Percentiles rank a stretch among this genome's conserved stretches.
phyloP scores from a whole-genome alignment of 2,113 vertebrate genomes.

The Hoplias malabaricus region DNA sequence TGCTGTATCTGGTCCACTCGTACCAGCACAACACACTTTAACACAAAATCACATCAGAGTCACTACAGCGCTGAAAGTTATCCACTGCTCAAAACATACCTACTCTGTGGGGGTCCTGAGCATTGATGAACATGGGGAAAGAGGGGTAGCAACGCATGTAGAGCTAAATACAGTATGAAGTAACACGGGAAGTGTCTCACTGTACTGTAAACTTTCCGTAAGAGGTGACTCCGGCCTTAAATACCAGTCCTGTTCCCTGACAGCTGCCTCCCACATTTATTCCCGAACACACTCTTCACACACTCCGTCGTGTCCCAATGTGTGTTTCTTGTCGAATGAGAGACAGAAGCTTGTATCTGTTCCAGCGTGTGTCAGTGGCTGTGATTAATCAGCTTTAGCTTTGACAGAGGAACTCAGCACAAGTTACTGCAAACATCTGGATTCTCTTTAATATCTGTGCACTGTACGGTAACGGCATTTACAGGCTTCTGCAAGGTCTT shows the following conservation, averaged over 20 bases:
- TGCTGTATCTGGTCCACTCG: no score
- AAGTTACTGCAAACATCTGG: constrained; percentile 12
- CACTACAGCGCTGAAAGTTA: no score
- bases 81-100: no score
- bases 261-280: neutral
- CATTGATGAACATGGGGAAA: no score
- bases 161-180: no score
- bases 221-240: neutral
- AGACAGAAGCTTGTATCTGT: constrained; percentile 2
- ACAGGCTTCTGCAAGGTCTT: neutral
- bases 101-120: no score
- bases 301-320: neutral
- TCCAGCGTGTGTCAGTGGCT: neutral
- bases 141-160: no score
- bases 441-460: neutral
- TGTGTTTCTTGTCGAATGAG: constrained; percentile 21
- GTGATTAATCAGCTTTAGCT: constrained; percentile 30
- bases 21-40: no score
- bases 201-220: no score
- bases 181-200: no score
- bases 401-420: neutral
- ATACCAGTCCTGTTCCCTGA: neutral
- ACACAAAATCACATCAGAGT: no score
- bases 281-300: neutral
- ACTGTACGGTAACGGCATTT: neutral